These are phyloP conservation scores for Dicerorhinus sumatrensis DNA, from an alignment of 2,113 vertebrate genomes.

Conservation along the genomic window DNA sequence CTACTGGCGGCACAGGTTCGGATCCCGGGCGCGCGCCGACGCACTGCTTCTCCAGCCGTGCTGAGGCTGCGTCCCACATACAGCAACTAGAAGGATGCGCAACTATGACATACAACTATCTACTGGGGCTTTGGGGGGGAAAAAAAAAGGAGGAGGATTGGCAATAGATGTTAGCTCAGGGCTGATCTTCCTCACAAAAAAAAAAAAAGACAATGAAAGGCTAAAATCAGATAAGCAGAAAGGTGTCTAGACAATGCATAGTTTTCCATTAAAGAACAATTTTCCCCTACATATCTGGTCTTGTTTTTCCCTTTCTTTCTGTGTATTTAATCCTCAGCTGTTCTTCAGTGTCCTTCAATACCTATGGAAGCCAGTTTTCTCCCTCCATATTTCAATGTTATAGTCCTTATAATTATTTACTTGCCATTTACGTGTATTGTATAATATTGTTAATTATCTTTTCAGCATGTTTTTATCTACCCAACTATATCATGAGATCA, in stretches of 20 bases:
- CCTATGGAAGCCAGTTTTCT: not conserved
- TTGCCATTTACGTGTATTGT: not conserved
- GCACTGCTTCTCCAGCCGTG: too few relatives aligned
- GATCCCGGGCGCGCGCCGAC: too few relatives aligned
- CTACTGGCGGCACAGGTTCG: too few relatives aligned
- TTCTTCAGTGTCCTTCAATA: not conserved
- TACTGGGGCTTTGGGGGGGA: too few relatives aligned
- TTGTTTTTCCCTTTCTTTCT: not conserved
- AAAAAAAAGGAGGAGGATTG: too few relatives aligned
- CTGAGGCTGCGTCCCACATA: too few relatives aligned
- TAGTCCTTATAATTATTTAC: not conserved
- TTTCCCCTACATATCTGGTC: not conserved
- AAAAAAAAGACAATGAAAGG: not conserved
- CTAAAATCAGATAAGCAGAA: not conserved
- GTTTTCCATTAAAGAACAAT: not conserved
- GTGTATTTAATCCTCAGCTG: not conserved
- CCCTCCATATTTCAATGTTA: not conserved
- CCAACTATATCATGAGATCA: not conserved
- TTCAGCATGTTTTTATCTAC: slow-evolving; percentile 38
- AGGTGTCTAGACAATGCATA: not conserved
- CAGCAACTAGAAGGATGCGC: too few relatives aligned
- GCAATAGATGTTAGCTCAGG: too few relatives aligned
- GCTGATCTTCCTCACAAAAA: too few relatives aligned
- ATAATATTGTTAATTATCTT: not conserved
- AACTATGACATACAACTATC: too few relatives aligned